Evolutionary conservation across 2,797 vertebrate species (phyloP).

Genomic region (Acridotheres tristis): DNA sequence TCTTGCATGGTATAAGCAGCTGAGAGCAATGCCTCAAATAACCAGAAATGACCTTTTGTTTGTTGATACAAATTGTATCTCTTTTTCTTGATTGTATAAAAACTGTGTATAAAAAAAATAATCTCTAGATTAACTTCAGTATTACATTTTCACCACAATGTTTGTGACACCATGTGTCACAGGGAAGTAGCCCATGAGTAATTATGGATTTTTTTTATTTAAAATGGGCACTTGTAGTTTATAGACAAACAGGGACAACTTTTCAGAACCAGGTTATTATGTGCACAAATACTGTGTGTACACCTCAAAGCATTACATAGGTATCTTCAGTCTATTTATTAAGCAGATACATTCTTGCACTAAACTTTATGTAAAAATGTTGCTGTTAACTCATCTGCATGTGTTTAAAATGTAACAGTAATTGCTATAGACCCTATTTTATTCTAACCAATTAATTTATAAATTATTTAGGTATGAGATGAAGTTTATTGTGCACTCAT

Average conservation of each 20-base stretch:
- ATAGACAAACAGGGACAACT: conserved; percentile 83
- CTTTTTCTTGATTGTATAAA: conserved; percentile 97
- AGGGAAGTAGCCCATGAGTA: conserved; percentile 92
- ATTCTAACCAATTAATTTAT: conserved; percentile 51
- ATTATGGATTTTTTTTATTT: conserved; percentile 82
- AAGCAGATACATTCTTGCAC: conserved; percentile 71
- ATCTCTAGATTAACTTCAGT: conserved; percentile 82
- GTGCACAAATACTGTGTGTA: conserved; percentile 80
- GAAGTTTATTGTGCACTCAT: conserved; percentile 54
- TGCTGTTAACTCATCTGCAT: conserved; percentile 68
- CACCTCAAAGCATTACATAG: conserved; percentile 76
- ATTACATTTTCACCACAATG: conserved; percentile 87
- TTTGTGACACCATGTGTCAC: conserved; percentile 99
- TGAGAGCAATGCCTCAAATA: conserved; percentile 93
- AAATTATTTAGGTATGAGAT: conserved; percentile 60
- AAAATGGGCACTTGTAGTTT: conserved; percentile 90
- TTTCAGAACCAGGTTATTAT: conserved; percentile 78
- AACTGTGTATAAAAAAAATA: conserved; percentile 83
- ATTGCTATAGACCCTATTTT: conserved; percentile 53
- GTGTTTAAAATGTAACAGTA: conserved; percentile 62
- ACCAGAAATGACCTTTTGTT: conserved; percentile 98
- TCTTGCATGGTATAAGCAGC: conserved; percentile 74
- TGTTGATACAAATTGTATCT: conserved; percentile 99
- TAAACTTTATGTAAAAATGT: conserved; percentile 67
- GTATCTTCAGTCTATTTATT: conserved; percentile 72